Evolutionary conservation across 1,140 invertebrate species (phyloP), one percentile per base, ranked within the genome.

Genomic region (Drosophila malerkotliana): DNA sequence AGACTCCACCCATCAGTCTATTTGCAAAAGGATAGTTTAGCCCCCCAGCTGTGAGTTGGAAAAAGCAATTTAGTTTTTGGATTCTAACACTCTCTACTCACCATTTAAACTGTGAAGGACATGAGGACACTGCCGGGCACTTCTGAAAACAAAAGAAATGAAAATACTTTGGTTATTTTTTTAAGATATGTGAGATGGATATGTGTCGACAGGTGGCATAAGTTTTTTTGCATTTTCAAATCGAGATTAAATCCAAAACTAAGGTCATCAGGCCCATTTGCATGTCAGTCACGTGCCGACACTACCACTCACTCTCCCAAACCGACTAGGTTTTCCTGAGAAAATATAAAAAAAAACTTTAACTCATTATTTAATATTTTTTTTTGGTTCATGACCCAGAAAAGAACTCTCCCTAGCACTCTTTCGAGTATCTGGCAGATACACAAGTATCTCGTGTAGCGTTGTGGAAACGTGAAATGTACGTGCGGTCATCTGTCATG

Each of bases 401-500:
- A 87, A 87, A 28, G 6, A 6, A 21, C 21, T 21, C 21, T 3
- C 21, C 21, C 21, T 21, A 21, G 21, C 21, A 24, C 14, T 4
- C 34, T 53, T 49, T 52, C 24, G 44, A 28, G 64, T 64, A 10
- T 56, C 44, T 45, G 18, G 18, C 21, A 45, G 44, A 18, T 45
- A 45, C 44, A 8, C 44, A 71, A 72, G 67, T 68, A 34, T 67
- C 41, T 69, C 47, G n/a, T 41, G 12, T 44, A 15, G 63, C 64
- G 18, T 69, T 49, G 34, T 49, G 37, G 54, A 77, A 77, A 77
- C 66, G 59, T 77, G 66, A 72, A 77, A 59, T 71, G 83, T 87
- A 87, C 79, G 83, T 87, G 83, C 83, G 83, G 83, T 87, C 83
- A 87, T 87, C 83, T 87, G 83, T 87, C 79, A 87, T 87, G 75